A percentile compares a stretch with the other conserved stretches of the same genome.
Conservation (phyloP, 2,888 invertebrate species). For the Cheilosia scutellata region DNA sequence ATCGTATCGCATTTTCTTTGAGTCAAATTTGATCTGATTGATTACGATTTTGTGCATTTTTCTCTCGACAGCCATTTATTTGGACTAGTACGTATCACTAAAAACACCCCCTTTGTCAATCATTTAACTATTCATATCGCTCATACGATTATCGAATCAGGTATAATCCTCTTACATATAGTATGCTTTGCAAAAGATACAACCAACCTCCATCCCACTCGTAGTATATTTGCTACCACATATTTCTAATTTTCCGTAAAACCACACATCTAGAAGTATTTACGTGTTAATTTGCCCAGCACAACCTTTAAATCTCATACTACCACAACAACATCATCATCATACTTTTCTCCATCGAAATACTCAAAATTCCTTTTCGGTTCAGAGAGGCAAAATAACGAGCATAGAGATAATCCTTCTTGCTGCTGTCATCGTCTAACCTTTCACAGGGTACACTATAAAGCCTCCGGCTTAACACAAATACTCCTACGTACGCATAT, state of each 20-base stretch:
- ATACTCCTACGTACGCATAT: constrained; percentile 32
- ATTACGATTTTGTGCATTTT: too few species aligned
- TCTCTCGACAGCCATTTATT: too few species aligned
- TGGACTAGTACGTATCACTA: too few species aligned
- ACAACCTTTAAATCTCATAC: constrained; percentile 14
- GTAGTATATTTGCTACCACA: neutral
- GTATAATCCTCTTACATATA: too few species aligned
- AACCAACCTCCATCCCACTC: too few species aligned
- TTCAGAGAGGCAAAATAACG: constrained; percentile 50
- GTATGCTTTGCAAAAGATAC: too few species aligned
- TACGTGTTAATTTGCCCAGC: constrained; percentile 47
- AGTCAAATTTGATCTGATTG: too few species aligned
- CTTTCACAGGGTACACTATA: constrained; percentile 14
- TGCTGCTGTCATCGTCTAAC: constrained; percentile 47
- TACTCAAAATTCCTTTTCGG: constrained; percentile 50
- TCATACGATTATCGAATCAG: neutral
- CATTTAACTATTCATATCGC: neutral
- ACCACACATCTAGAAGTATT: constrained; percentile 39
- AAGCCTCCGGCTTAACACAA: constrained; percentile 52
- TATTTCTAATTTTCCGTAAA: neutral
- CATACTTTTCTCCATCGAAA: constrained; percentile 24
- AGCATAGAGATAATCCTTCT: constrained; percentile 45
- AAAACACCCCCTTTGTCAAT: neutral
- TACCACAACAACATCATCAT: constrained; percentile 4
- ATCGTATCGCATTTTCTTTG: neutral